These are phyloP conservation scores for Cassiopea xamachana DNA, from an alignment of 30 jellyfish, hydroid and myxozoan species.

Conservation along the genomic window DNA sequence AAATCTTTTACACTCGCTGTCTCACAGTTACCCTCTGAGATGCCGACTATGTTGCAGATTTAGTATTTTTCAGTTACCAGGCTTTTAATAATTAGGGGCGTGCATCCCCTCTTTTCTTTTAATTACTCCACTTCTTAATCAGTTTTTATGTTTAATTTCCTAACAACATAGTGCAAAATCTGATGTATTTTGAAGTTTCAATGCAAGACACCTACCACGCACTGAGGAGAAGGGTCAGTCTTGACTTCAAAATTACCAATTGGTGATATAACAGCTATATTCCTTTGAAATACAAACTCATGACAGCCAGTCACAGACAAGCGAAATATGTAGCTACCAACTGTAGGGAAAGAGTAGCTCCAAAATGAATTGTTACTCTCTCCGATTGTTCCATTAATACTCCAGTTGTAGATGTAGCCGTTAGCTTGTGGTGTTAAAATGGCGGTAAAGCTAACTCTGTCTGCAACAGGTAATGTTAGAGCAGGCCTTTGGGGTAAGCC, in stretches of 20 bases:
- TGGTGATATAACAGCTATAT: constrained; percentile 50
- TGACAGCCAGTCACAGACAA: constrained; percentile 44
- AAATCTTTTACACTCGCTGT: too few relatives aligned
- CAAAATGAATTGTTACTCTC: background rate
- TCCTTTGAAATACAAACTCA: constrained; percentile 7
- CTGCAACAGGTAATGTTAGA: constrained; percentile 16
- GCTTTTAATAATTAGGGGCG: too few relatives aligned
- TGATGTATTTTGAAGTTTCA: background rate
- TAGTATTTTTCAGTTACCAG: too few relatives aligned
- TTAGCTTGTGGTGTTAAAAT: constrained; percentile 24
- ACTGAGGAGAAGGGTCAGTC: constrained; percentile 34
- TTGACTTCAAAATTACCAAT: constrained; percentile 25
- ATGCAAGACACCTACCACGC: constrained; percentile 25
- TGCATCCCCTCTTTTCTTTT: too few relatives aligned
- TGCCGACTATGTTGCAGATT: too few relatives aligned
- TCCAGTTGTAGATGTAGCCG: constrained; percentile 45
- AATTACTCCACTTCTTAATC: too few relatives aligned
- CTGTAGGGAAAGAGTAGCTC: constrained; percentile 12
- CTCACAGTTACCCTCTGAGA: too few relatives aligned
- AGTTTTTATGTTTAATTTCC: too few relatives aligned
- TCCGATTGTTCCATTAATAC: background rate
- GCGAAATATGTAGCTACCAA: constrained; percentile 26
- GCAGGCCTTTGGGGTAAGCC: constrained; percentile 28
- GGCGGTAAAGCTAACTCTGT: constrained; percentile 30
- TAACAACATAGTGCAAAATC: too few relatives aligned